phyloP scores from a whole-genome alignment of 37 sponge, comb jelly and placozoan species.

The Oopsacas minuta region DNA sequence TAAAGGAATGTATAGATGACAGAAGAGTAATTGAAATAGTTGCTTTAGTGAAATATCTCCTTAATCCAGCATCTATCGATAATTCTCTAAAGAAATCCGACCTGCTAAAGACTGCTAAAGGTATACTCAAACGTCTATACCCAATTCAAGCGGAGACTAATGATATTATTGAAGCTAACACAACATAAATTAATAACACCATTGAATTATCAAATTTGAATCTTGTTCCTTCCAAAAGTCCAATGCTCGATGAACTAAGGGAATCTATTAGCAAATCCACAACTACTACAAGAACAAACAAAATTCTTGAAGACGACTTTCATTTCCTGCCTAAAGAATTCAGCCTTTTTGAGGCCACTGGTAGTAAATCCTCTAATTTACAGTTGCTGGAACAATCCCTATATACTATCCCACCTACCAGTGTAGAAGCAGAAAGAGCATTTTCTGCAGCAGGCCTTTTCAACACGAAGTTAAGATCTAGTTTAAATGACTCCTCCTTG shows the following conservation, averaged over 20 bases:
- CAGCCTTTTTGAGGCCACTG: neutral
- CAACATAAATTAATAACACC: neutral
- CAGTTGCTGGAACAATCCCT: neutral
- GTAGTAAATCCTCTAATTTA: neutral
- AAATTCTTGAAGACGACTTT: neutral
- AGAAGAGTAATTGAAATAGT: constrained; percentile 3
- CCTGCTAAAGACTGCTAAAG: constrained; percentile 1
- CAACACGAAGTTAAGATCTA: neutral
- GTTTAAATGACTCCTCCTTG: constrained; percentile 5
- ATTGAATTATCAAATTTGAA: neutral
- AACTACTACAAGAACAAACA: neutral
- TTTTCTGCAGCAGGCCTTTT: constrained; percentile 4
- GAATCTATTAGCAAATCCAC: neutral
- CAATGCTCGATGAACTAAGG: neutral
- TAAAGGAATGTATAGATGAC: neutral
- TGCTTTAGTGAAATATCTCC: constrained; percentile 10
- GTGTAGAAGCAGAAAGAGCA: constrained; percentile 18
- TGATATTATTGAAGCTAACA: neutral
- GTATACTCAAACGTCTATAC: neutral
- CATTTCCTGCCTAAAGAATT: neutral
- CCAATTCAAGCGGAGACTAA: neutral
- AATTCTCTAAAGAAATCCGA: neutral
- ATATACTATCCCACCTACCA: neutral
- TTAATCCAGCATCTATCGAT: constrained; percentile 11
- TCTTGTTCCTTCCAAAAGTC: neutral